phyloP scores from a whole-genome alignment of 2,888 invertebrate genomes.

The Aproaerema taeniolella region DNA sequence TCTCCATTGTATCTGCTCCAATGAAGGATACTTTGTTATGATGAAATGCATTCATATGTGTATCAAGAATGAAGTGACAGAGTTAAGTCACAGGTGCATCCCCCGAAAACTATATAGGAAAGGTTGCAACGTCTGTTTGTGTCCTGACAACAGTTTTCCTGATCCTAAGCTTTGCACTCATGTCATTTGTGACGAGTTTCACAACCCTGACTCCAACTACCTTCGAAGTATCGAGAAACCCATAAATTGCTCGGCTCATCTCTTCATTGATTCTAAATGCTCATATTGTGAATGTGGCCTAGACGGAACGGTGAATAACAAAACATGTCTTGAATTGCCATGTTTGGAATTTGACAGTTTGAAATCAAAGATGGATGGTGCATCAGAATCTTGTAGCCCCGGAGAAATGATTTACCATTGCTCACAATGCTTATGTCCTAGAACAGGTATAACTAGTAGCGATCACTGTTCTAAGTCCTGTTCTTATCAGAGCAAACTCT shows the following conservation, averaged over 20 bases:
- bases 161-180: constrained; percentile 41
- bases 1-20: constrained; percentile 54
- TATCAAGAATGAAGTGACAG: constrained; percentile 16
- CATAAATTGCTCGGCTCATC: constrained; percentile 37
- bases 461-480: constrained; percentile 53
- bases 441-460: constrained; percentile 32
- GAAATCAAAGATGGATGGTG: constrained; percentile 29
- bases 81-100: constrained; percentile 34
- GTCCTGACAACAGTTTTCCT: constrained; percentile 41
- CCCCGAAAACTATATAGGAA: constrained; percentile 47
- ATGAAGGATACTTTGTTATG: constrained; percentile 42
- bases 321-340: constrained; percentile 45
- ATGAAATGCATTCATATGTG: constrained; percentile 57
- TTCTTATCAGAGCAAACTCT: constrained; percentile 42
- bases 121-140: constrained; percentile 52
- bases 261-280: constrained; percentile 48
- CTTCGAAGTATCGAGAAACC: background rate
- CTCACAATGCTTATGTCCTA: constrained; percentile 53
- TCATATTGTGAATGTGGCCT: constrained; percentile 52
- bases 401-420: constrained; percentile 56
- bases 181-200: constrained; percentile 25
- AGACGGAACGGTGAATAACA: constrained; percentile 41
- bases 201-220: too few species aligned
- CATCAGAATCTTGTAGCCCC: constrained; percentile 36
- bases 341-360: constrained; percentile 38